Base-by-base conservation (phyloP, 1,140 invertebrate species). In the Leptopilina boulardi region DNA sequence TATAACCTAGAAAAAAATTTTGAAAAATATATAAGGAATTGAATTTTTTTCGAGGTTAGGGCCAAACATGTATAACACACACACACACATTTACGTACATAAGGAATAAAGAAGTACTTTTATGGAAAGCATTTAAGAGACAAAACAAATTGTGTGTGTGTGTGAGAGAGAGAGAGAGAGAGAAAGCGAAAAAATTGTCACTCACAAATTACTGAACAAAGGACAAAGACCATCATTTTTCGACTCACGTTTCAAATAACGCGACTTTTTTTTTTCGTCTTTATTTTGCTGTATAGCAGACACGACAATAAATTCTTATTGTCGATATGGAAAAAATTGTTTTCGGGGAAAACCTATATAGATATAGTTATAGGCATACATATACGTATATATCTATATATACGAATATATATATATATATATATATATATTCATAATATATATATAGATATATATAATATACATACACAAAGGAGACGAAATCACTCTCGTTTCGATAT, bases 71-170 rank as follows among this genome's bases (percentile, higher is more conserved):
- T 23, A n/a, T n/a, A 23, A 76, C 34, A 38, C 34, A 38, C 3
- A 9, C 8, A 9, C 3, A 38, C 34, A 38, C 34, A 38, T 8
- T 1, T 38, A 38, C 5, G 5, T 9, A 6, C 34, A 38, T 8
- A 9, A 38, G 34, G 34, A 38, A 38, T 38, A 38, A 38, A 9
- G 34, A 38, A 38, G 34, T 38, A 76, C 21, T 66, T 56, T 59
- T 71, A 34, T 18, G 30, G 18, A 18, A 34, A 19, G 47, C 66
- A 75, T 18, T 19, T 10, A 75, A 9, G 19, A 42, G 19, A 42
- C 26, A 77, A 70, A 77, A 54, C 70, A 76, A 76, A 77, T n/a
- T n/a, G n/a, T n/a, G n/a, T n/a, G n/a, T n/a, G n/a, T n/a, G 34
- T 38, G 34, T 9, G 9, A 38, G 34, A 38, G 8, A 38, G 9